Evolutionary conservation across 1,140 invertebrate genomes (phyloP).

Genomic region (Samia ricini): DNA sequence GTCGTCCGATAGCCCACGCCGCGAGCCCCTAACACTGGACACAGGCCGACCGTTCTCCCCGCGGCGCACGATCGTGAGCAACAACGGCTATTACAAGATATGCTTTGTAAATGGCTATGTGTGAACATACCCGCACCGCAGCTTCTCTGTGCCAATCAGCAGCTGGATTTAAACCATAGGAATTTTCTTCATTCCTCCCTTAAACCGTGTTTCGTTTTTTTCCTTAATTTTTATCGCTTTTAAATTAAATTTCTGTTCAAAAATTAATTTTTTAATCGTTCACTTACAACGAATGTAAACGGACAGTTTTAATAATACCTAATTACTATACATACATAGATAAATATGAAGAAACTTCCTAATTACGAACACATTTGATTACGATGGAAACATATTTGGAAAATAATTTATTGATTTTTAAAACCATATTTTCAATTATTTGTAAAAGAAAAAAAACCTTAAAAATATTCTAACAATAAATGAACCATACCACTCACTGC

Average conservation of each 20-base stretch:
- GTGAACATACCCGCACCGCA: slow-evolving; percentile 42
- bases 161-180: slow-evolving; percentile 44
- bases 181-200: slow-evolving; percentile 24
- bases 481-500: too few species aligned
- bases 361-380: not conserved
- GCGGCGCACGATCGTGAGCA: slow-evolving; percentile 69
- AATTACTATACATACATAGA: too few species aligned
- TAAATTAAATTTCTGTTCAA: not conserved
- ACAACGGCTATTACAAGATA: slow-evolving; percentile 77
- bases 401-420: too few species aligned
- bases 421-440: too few species aligned
- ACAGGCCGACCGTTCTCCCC: slow-evolving; percentile 65
- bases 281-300: not conserved
- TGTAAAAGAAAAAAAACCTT: too few species aligned
- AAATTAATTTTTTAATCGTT: not conserved
- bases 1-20: slow-evolving; percentile 75
- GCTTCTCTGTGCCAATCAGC: slow-evolving; percentile 29
- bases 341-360: slow-evolving; percentile 19
- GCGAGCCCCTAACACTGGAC: slow-evolving; percentile 54
- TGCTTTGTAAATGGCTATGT: slow-evolving; percentile 79
- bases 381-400: not conserved
- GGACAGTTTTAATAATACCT: too few species aligned
- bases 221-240: not conserved
- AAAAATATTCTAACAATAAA: too few species aligned
- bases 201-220: not conserved